Evolutionary conservation across 2,113 vertebrate genomes (phyloP).

Genomic region (Sakesphorus luctuosus): DNA sequence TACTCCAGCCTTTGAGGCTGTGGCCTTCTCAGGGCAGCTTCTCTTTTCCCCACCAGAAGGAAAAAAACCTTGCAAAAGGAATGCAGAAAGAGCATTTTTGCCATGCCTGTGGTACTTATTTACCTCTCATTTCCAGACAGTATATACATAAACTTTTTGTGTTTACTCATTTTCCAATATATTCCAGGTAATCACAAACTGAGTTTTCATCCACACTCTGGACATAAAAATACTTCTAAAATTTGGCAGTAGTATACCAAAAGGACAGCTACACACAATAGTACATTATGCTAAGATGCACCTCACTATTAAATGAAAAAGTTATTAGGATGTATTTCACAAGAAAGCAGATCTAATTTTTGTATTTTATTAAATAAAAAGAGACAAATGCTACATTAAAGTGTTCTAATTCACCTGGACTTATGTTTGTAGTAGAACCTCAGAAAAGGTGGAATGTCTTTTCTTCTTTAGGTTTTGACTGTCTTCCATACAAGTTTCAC

Average conservation of each 20-base stretch:
- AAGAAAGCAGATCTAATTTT: not conserved
- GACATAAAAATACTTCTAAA: constrained; percentile 2
- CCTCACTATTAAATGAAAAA: not conserved
- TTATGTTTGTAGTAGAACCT: not conserved
- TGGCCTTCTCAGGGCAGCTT: not conserved
- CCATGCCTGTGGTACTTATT: not conserved
- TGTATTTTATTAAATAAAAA: not conserved
- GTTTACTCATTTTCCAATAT: constrained; percentile 7
- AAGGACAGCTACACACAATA: not conserved
- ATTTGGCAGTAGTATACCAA: not conserved
- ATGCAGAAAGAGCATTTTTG: constrained; percentile 9
- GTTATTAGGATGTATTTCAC: no score
- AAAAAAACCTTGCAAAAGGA: not conserved
- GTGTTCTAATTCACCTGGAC: not conserved
- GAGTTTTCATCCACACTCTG: not conserved
- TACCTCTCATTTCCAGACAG: constrained; percentile 2
- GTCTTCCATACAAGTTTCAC: not conserved
- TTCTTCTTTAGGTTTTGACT: not conserved
- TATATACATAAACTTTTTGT: not conserved
- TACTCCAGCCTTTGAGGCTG: not conserved
- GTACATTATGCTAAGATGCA: not conserved
- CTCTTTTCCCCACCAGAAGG: not conserved
- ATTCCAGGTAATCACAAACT: not conserved
- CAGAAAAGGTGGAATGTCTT: constrained; percentile 12
- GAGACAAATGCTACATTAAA: not conserved